A percentile compares a stretch with the other conserved stretches of the same genome.
Conservation (phyloP, 2,113 vertebrate genomes). For the Aptenodytes forsteri region DNA sequence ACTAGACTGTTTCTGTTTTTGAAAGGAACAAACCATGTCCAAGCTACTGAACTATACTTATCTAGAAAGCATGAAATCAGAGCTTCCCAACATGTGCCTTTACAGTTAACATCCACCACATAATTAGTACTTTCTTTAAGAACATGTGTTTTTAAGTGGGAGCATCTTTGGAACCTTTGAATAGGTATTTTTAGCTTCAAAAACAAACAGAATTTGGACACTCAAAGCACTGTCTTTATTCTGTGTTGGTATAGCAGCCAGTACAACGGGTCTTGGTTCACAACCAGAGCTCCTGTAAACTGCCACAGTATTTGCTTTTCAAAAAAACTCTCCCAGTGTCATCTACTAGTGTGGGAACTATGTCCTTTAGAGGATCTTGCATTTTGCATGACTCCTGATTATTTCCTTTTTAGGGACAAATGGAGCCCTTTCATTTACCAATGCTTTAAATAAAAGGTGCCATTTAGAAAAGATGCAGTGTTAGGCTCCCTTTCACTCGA, state of each 20-base stretch:
- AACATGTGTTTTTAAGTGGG: neutral
- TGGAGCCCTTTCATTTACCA: neutral
- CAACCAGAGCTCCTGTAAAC: neutral
- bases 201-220: neutral
- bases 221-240: neutral
- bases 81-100: neutral
- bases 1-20: neutral
- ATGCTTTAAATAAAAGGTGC: neutral
- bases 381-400: neutral
- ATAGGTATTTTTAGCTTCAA: constrained; percentile 16
- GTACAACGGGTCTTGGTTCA: neutral
- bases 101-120: constrained; percentile 2
- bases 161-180: neutral
- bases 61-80: neutral
- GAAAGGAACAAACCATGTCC: neutral
- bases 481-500: neutral
- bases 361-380: neutral
- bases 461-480: neutral
- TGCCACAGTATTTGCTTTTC: neutral
- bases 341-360: neutral
- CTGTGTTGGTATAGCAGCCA: neutral
- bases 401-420: neutral
- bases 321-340: neutral
- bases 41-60: neutral
- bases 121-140: constrained; percentile 10